Evolutionary conservation across 2,113 vertebrate genomes (phyloP).

Genomic region (Eonycteris spelaea): DNA sequence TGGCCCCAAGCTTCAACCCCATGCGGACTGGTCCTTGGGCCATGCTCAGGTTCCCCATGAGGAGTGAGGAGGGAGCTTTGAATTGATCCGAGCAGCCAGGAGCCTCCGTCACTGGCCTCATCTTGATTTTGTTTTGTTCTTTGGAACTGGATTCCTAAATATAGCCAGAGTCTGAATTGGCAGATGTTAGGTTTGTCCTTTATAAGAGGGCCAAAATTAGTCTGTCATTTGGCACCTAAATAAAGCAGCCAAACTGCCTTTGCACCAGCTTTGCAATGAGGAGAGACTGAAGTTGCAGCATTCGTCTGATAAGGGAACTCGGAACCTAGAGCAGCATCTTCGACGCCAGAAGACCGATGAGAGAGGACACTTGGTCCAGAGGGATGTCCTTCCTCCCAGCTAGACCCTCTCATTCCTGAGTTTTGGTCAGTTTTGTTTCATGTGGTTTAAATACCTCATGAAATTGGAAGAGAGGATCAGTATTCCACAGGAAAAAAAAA

Average conservation of each 20-base stretch:
- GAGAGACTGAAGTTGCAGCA: constrained; percentile 61
- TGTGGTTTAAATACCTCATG: constrained; percentile 21
- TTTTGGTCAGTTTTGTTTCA: background rate
- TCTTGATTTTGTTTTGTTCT: constrained; percentile 57
- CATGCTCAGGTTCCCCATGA: background rate
- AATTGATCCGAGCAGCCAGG: background rate
- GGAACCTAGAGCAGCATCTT: constrained; percentile 39
- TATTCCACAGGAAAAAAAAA: background rate
- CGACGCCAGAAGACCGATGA: constrained; percentile 36
- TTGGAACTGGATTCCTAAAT: constrained; percentile 79
- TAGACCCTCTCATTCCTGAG: background rate
- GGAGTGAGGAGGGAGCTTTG: background rate
- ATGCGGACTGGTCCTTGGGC: background rate
- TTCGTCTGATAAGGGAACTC: constrained; percentile 53
- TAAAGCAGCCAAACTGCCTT: constrained; percentile 80
- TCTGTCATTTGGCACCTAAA: constrained; percentile 83
- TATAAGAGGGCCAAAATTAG: constrained; percentile 82
- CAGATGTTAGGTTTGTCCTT: constrained; percentile 84
- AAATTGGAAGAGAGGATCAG: constrained; percentile 44
- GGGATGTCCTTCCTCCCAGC: background rate
- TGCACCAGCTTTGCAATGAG: constrained; percentile 76
- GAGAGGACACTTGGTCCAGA: background rate
- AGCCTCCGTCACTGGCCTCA: background rate
- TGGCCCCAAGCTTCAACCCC: background rate
- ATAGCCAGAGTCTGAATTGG: constrained; percentile 80